These are phyloP conservation scores for Plestiodon gilberti DNA, from an alignment of 2,113 vertebrate species.

Conservation along the genomic window DNA sequence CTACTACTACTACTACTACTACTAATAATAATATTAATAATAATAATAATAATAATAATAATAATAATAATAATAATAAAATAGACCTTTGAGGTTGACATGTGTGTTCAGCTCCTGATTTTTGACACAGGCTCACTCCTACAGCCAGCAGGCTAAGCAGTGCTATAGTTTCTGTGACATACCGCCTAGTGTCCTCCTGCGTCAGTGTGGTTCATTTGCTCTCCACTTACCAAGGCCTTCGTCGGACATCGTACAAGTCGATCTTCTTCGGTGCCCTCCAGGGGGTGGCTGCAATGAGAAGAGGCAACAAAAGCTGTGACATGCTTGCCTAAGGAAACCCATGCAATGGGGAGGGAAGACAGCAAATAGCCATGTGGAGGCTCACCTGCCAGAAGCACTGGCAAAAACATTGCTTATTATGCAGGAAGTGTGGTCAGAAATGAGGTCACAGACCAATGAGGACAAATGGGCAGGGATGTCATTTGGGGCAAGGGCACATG, in stretches of 20 bases:
- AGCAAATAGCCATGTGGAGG: background rate
- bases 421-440: background rate
- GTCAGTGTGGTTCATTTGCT: background rate
- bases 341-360: background rate
- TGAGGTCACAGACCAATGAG: background rate
- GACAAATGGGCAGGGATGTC: background rate
- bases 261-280: constrained; percentile 98
- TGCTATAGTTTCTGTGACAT: background rate
- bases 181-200: background rate
- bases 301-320: background rate
- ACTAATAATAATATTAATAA: no score
- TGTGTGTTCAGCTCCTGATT: background rate
- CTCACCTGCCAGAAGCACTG: background rate
- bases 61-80: no score
- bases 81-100: no score
- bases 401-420: background rate
- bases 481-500: background rate
- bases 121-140: background rate
- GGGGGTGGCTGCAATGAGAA: constrained; percentile 83
- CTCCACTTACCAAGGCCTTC: constrained; percentile 91
- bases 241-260: constrained; percentile 95
- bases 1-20: no score
- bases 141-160: background rate
- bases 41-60: no score
- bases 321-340: background rate